Evolutionary conservation across 2,797 vertebrate species (phyloP), one percentile per base, ranked within the genome.

Genomic region (Chaetodon trifasciatus): DNA sequence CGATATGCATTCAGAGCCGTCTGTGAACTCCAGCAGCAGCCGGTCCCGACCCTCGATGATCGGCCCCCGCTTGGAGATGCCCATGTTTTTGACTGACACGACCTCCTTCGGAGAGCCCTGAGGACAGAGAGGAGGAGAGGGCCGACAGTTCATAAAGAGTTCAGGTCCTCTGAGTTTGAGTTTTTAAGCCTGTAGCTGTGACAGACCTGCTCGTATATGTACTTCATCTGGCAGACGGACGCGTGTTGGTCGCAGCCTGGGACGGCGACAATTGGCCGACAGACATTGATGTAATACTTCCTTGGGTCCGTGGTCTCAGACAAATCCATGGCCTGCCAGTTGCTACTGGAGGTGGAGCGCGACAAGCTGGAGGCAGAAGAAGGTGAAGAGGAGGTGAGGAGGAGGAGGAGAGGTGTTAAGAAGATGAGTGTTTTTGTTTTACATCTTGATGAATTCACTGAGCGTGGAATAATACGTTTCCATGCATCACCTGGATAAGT

Each of bases 241-340:
- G 98, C 95, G 0, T 92, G 91, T 0, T 94, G 96, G 83, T 97
- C 97, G 1, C 98, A 99, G 76, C 97, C 97, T 0, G 76, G 80
- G 6, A 98, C 95, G 0, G 96, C 90, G 40, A 91, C 94, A 83
- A 99, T 88, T 0, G 97, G 97, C 4, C 96, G 96, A 53, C 98
- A 99, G 28, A 99, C 86, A 0, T 98, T 99, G 86, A 99, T 96
- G 93, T 98, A 97, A 86, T 98, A 99, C 82, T 96, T 97, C 83
- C 73, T 96, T 0, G 16, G 74, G 74, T 1, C 78, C 1, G 0
- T 35, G 0, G 76, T 78, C 44, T 95, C 88, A 0, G 93, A 88
- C 8, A 83, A 77, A 81, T 97, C 97, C 94, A 97, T 93, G 10
- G 88, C 93, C 44, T 95, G 92, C 98, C 98, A 99, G 92, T 99